phyloP scores from a whole-genome alignment of 2,888 invertebrate genomes.

The Eupithecia exiguata region DNA sequence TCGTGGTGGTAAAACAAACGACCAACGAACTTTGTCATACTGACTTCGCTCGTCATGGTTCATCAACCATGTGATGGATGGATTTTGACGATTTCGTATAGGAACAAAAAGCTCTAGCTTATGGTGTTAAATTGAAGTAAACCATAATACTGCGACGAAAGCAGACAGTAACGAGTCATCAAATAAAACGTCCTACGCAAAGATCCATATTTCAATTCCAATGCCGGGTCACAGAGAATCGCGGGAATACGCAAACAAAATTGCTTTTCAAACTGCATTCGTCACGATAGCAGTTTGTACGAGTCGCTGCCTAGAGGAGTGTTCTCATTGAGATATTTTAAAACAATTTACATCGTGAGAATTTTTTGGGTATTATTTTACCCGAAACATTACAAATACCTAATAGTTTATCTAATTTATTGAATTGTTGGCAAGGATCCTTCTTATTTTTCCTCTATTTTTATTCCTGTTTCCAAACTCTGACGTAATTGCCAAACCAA shows the following conservation, averaged over 20 bases:
- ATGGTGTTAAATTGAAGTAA: neutral
- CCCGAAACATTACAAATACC: neutral
- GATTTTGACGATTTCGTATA: neutral
- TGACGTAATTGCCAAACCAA: neutral
- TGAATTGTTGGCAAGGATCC: neutral
- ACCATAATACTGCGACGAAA: neutral
- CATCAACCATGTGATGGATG: neutral
- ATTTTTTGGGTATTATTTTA: neutral
- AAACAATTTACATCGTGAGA: neutral
- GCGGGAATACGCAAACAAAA: constrained; percentile 47
- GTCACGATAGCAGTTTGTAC: constrained; percentile 31
- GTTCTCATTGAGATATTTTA: neutral
- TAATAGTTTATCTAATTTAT: neutral
- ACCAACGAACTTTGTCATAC: neutral
- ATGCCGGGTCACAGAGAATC: constrained; percentile 41
- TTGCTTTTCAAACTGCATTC: constrained; percentile 51
- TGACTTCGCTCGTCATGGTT: neutral
- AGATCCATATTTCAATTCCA: constrained; percentile 21
- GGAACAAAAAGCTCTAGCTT: neutral
- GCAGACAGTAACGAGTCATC: neutral
- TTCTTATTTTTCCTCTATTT: neutral
- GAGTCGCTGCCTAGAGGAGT: neutral
- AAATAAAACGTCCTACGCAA: constrained; percentile 1
- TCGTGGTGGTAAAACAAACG: neutral
- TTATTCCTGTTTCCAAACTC: neutral